These are phyloP conservation scores for Zosterops japonicus DNA, from an alignment of 2,113 vertebrate genomes.

Conservation along the genomic window DNA sequence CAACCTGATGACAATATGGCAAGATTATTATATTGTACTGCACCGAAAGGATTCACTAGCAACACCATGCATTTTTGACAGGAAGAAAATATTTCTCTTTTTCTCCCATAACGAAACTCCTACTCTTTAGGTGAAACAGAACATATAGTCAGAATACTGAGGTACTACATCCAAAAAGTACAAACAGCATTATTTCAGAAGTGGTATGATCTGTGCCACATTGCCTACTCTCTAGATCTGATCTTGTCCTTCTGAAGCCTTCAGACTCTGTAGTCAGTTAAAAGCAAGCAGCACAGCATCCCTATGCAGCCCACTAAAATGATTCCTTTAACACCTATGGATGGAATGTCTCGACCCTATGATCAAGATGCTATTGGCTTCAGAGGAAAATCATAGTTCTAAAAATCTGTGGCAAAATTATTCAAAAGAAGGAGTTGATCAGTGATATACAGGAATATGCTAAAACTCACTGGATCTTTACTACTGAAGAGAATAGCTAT, in stretches of 20 bases:
- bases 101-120: not conserved
- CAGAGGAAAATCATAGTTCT: not conserved
- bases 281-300: not conserved
- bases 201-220: not conserved
- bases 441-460: not conserved
- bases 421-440: not conserved
- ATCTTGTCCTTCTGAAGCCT: not conserved
- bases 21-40: not conserved
- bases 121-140: not conserved
- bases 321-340: not conserved
- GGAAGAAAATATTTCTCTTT: not conserved
- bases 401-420: not conserved
- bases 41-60: not conserved
- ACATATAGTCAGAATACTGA: not conserved
- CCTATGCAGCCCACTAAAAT: not conserved
- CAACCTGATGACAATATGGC: slow-evolving; percentile 77
- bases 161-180: not conserved
- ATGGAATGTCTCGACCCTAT: not conserved
- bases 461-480: not conserved
- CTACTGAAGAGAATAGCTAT: not conserved
- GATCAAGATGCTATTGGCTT: not conserved
- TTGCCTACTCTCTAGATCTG: not conserved
- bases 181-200: not conserved
- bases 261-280: not conserved
- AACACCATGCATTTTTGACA: not conserved